Conservation (phyloP, 2,797 vertebrate genomes). For the Eupleurogrammus muticus region DNA sequence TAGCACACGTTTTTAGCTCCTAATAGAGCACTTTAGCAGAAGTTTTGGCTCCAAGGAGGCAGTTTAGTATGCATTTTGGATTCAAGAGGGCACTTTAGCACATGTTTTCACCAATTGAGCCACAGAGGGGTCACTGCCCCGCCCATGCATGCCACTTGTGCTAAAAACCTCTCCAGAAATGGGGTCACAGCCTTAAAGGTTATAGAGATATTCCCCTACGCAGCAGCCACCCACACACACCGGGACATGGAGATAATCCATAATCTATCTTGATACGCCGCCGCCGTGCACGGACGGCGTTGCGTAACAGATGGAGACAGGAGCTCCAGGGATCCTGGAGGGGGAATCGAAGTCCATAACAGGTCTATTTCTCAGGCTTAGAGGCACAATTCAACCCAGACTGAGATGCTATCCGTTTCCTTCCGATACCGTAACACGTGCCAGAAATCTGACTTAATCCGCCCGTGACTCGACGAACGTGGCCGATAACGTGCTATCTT, state of each 20-base stretch:
- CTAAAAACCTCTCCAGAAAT: slow-evolving; percentile 10
- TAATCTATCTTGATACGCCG: slow-evolving; percentile 44
- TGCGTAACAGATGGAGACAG: slow-evolving; percentile 48
- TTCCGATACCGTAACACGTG: slow-evolving; percentile 36
- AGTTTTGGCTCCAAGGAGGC: too few relatives aligned
- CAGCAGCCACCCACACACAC: slow-evolving; percentile 21
- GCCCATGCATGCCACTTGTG: too few relatives aligned
- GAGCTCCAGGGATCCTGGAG: too few relatives aligned
- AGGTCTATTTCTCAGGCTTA: slow-evolving; percentile 41
- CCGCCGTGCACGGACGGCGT: slow-evolving; percentile 32
- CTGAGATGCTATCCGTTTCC: slow-evolving; percentile 43
- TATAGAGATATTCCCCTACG: neutral
- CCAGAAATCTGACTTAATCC: slow-evolving; percentile 60
- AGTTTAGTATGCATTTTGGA: too few relatives aligned
- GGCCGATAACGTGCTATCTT: slow-evolving; percentile 44
- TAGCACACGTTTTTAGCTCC: too few relatives aligned
- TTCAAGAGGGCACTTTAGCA: too few relatives aligned
- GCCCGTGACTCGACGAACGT: slow-evolving; percentile 42
- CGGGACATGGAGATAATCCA: slow-evolving; percentile 10
- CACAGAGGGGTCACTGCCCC: too few relatives aligned
- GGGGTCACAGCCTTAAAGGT: slow-evolving; percentile 9
- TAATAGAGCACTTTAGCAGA: too few relatives aligned
- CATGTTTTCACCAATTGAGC: too few relatives aligned
- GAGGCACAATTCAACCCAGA: slow-evolving; percentile 38
- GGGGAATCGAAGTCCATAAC: slow-evolving; percentile 44